Evolutionary conservation across 1,140 invertebrate genomes (phyloP).

Genomic region (Tyrophagus putrescentiae): DNA sequence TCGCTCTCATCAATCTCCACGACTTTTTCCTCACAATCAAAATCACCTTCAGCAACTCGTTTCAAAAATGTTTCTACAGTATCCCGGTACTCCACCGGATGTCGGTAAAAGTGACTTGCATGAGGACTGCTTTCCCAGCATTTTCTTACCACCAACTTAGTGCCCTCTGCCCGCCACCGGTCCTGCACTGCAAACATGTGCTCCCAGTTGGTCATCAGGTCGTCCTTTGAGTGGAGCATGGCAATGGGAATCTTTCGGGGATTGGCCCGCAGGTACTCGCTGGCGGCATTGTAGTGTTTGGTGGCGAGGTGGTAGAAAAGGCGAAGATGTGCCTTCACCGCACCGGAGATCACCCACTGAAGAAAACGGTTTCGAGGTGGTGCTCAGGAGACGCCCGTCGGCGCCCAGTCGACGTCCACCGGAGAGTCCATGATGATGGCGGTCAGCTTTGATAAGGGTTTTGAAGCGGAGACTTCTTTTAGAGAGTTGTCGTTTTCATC

Average conservation of each 20-base stretch:
- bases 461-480: slow-evolving; percentile 9
- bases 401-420: neutral
- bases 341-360: slow-evolving; percentile 24
- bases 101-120: slow-evolving; percentile 57
- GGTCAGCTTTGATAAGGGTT: too few species aligned
- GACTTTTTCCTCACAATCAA: too few species aligned
- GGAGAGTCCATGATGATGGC: slow-evolving; percentile 10
- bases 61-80: slow-evolving; percentile 50
- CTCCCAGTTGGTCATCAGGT: slow-evolving; percentile 53
- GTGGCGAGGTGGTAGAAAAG: slow-evolving; percentile 60
- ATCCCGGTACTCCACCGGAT: slow-evolving; percentile 63
- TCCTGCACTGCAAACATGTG: slow-evolving; percentile 50
- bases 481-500: neutral
- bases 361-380: neutral
- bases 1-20: too few species aligned
- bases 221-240: slow-evolving; percentile 59
- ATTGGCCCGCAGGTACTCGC: neutral
- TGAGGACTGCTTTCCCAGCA: slow-evolving; percentile 67
- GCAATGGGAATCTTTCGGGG: slow-evolving; percentile 38
- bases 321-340: slow-evolving; percentile 54
- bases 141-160: slow-evolving; percentile 55
- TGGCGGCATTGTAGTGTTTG: slow-evolving; percentile 46
- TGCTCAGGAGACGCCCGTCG: neutral
- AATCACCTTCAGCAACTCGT: too few species aligned
- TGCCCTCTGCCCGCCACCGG: slow-evolving; percentile 39